Evolutionary conservation across 2,888 invertebrate species (phyloP).

Genomic region (Mythimna loreyi): DNA sequence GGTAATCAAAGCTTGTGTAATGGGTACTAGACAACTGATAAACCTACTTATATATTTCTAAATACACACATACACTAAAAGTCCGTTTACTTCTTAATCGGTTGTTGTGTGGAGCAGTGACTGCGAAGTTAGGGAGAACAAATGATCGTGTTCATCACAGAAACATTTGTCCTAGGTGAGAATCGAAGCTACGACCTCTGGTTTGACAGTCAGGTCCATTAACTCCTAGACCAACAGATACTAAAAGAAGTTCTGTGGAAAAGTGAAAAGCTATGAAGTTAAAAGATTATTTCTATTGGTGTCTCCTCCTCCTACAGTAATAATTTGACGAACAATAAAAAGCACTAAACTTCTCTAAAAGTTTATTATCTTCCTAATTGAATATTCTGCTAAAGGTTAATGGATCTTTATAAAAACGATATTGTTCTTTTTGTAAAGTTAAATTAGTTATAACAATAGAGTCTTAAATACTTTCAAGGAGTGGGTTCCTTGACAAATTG

Average conservation of each 20-base stretch:
- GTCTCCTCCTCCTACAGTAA: constrained; percentile 8
- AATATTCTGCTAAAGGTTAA: background rate
- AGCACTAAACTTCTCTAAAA: constrained; percentile 1
- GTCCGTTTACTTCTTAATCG: no score
- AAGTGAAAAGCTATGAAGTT: background rate
- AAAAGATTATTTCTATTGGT: background rate
- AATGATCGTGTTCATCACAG: no score
- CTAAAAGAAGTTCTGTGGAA: background rate
- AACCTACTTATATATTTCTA: no score
- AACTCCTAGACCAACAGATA: background rate
- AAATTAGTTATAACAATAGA: background rate
- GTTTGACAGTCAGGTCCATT: no score
- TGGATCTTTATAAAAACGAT: background rate
- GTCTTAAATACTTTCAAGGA: background rate
- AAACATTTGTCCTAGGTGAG: no score
- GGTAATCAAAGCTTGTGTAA: no score
- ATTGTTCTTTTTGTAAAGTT: background rate
- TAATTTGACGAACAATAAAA: constrained; percentile 25
- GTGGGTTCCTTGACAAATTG: no score
- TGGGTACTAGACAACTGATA: no score
- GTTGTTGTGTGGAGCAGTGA: no score
- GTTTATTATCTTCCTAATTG: constrained; percentile 22
- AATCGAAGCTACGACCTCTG: no score
- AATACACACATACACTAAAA: no score
- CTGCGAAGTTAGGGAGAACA: no score